Conservation (phyloP, 2,888 invertebrate species). For the Clusia tigrina region DNA sequence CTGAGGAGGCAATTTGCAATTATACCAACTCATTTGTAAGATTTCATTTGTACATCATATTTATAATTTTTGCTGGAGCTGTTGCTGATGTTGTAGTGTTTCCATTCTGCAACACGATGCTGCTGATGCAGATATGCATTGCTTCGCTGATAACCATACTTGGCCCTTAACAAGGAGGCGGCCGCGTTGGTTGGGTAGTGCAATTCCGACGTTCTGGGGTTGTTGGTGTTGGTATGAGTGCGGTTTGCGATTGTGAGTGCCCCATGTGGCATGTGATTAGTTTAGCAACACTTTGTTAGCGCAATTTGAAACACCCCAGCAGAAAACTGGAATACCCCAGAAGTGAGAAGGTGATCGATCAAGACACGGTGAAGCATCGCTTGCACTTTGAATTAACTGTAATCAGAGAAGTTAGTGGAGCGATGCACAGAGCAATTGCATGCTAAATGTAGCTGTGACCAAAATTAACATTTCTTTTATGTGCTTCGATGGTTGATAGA, state of each 20-base stretch:
- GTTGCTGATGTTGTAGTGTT: neutral
- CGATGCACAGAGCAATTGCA: too few species aligned
- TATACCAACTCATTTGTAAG: conserved; percentile 32
- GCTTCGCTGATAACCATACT: neutral
- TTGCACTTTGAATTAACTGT: too few species aligned
- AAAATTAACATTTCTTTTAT: too few species aligned
- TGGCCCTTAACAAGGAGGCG: conserved; percentile 7
- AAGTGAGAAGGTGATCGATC: too few species aligned
- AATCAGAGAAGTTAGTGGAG: too few species aligned
- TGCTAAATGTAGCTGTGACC: too few species aligned
- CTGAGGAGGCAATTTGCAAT: conserved; percentile 27
- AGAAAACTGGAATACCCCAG: too few species aligned
- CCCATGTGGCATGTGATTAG: conserved; percentile 2
- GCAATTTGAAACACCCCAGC: too few species aligned
- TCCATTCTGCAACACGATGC: neutral
- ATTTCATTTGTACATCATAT: conserved; percentile 23
- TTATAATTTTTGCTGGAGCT: neutral
- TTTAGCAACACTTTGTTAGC: conserved; percentile 2
- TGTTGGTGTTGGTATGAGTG: neutral
- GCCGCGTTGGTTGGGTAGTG: neutral
- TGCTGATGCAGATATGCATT: neutral
- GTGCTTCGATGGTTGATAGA: too few species aligned
- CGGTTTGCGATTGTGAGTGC: neutral
- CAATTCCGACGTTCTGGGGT: neutral
- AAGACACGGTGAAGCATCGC: too few species aligned